Evolutionary conservation across 2,888 invertebrate genomes (phyloP).

Genomic region (Philopedon plagiatum): DNA sequence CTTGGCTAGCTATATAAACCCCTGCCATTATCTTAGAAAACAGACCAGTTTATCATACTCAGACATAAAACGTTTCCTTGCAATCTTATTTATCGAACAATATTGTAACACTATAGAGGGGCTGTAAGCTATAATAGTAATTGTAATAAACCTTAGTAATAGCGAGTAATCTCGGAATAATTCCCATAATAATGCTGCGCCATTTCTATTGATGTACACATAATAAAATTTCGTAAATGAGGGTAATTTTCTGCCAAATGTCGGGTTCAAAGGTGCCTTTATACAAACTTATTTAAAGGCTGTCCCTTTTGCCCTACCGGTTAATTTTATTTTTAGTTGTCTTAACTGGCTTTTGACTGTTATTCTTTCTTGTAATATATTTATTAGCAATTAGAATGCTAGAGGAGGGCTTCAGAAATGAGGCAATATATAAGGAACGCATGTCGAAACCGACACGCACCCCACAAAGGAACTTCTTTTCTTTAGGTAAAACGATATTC

Average conservation of each 20-base stretch:
- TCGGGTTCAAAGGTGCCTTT: neutral
- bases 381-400: too few relatives aligned
- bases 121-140: conserved; percentile 39
- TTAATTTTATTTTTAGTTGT: neutral
- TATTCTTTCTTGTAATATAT: too few relatives aligned
- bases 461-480: too few relatives aligned
- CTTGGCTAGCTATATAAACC: too few relatives aligned
- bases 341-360: neutral
- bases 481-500: too few relatives aligned
- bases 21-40: neutral
- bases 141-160: conserved; percentile 38
- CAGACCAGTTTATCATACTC: conserved; percentile 9
- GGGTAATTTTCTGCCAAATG: conserved; percentile 20
- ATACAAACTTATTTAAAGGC: neutral
- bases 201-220: conserved; percentile 46
- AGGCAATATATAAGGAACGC: too few relatives aligned
- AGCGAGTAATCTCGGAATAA: conserved; percentile 35
- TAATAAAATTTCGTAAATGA: conserved; percentile 36
- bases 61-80: conserved; percentile 15
- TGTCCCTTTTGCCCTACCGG: neutral
- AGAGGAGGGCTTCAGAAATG: too few relatives aligned
- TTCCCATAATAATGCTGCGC: conserved; percentile 44
- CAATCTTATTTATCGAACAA: conserved; percentile 28
- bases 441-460: too few relatives aligned
- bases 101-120: conserved; percentile 26